phyloP scores from a whole-genome alignment of 1,140 invertebrate species.

The Solenopsis fugax region DNA sequence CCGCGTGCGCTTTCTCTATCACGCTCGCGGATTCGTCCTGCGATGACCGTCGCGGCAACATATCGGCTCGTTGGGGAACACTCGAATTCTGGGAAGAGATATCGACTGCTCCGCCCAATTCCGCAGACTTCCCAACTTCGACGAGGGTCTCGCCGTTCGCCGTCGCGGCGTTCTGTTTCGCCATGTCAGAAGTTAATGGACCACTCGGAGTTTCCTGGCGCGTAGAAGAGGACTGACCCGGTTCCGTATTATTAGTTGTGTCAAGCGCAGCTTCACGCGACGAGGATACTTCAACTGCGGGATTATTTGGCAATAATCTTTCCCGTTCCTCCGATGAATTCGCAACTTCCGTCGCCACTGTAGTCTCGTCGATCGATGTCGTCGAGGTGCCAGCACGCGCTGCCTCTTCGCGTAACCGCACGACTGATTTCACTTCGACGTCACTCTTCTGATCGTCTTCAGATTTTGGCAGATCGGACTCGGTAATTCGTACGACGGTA shows the following conservation, averaged over 20 bases:
- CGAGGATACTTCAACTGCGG: constrained; percentile 31
- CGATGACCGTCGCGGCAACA: not conserved
- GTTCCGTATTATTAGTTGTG: constrained; percentile 31
- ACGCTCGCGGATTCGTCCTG: not conserved
- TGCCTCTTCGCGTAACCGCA: not conserved
- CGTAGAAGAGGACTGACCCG: constrained; percentile 35
- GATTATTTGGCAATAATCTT: constrained; percentile 24
- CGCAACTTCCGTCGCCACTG: not conserved
- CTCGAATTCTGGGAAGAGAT: constrained; percentile 11
- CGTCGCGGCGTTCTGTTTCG: not conserved
- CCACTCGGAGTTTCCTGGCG: constrained; percentile 41
- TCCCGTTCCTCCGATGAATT: not conserved
- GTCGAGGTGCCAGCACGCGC: not conserved
- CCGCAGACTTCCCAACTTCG: constrained; percentile 44
- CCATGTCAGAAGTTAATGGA: constrained; percentile 24
- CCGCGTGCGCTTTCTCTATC: not conserved
- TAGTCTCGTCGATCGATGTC: constrained; percentile 20
- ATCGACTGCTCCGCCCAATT: constrained; percentile 16
- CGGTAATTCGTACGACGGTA: not conserved
- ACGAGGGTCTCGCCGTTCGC: constrained; percentile 34
- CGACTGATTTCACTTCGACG: not conserved
- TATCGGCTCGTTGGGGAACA: not conserved
- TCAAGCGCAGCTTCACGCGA: constrained; percentile 19
- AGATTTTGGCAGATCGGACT: not conserved
- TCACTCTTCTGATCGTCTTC: not conserved